Percentiles rank a stretch among this genome's conserved stretches.
Conservation (phyloP, 1,140 invertebrate species). For the Ceratosolen solmsi region DNA sequence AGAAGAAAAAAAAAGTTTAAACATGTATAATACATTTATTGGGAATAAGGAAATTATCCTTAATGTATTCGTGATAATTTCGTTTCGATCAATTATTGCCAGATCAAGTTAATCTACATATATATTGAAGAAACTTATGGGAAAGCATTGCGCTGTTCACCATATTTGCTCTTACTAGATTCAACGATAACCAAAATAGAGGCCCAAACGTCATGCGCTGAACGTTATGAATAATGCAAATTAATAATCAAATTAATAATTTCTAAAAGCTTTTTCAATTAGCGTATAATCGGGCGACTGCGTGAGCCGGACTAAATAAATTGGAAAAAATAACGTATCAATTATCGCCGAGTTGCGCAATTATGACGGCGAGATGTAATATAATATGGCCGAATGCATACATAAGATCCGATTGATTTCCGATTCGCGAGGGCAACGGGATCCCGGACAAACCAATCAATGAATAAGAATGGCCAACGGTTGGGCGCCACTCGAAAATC, state of each 20-base stretch:
- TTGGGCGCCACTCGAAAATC: no score
- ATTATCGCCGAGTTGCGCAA: neutral
- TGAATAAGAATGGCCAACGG: no score
- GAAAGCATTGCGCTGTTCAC: neutral
- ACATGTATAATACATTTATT: no score
- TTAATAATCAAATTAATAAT: neutral
- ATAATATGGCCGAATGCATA: no score
- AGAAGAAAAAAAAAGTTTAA: no score
- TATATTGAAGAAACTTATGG: neutral
- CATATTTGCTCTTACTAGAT: neutral
- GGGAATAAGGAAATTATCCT: neutral
- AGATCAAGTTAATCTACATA: neutral
- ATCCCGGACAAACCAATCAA: no score
- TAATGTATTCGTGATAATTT: neutral
- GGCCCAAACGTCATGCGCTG: neutral
- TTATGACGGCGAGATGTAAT: neutral
- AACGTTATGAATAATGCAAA: neutral
- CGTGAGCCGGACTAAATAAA: neutral
- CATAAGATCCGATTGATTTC: no score
- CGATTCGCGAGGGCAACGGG: no score
- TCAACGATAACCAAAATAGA: neutral
- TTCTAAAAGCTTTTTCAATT: constrained; percentile 22
- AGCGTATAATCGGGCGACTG: neutral
- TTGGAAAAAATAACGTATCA: constrained; percentile 1
- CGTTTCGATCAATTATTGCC: neutral